A percentile compares a stretch with the other conserved stretches of the same genome.
Conservation (phyloP, 1,140 invertebrate genomes). For the Leptinotarsa lineolata region DNA sequence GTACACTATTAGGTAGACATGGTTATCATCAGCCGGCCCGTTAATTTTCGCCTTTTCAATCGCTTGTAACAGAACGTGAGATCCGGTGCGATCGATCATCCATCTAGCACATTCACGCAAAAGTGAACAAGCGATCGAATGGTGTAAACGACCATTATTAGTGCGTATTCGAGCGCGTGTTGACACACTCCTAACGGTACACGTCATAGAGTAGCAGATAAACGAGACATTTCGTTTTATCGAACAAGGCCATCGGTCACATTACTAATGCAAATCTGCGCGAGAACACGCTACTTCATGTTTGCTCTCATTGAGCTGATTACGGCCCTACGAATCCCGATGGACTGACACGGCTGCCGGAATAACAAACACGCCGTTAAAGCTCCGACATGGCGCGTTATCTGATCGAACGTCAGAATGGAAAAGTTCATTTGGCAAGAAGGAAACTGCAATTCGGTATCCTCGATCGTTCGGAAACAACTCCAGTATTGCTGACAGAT, state of each 20-base stretch:
- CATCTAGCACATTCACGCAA: neutral
- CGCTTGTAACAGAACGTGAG: neutral
- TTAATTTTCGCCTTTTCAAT: no score
- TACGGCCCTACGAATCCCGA: constrained; percentile 22
- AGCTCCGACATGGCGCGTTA: neutral
- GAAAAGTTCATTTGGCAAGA: neutral
- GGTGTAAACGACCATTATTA: neutral
- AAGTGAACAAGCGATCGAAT: neutral
- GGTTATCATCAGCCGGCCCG: no score
- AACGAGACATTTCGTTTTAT: constrained; percentile 42
- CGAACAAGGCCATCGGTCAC: constrained; percentile 44
- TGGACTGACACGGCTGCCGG: neutral
- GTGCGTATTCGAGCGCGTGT: constrained; percentile 24
- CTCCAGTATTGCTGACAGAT: neutral
- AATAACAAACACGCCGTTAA: constrained; percentile 3
- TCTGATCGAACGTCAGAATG: neutral
- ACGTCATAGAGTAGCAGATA: constrained; percentile 27
- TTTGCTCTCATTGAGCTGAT: constrained; percentile 46
- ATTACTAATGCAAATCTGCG: constrained; percentile 47
- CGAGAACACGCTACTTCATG: constrained; percentile 39
- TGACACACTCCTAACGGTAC: constrained; percentile 34
- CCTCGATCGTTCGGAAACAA: neutral
- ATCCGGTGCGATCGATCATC: neutral
- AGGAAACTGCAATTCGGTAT: neutral
- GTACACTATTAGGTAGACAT: no score